A percentile compares a stretch with the other conserved stretches of the same genome.
Conservation (phyloP, 2,888 invertebrate species). For the Acanthosepion pharaonis region DNA sequence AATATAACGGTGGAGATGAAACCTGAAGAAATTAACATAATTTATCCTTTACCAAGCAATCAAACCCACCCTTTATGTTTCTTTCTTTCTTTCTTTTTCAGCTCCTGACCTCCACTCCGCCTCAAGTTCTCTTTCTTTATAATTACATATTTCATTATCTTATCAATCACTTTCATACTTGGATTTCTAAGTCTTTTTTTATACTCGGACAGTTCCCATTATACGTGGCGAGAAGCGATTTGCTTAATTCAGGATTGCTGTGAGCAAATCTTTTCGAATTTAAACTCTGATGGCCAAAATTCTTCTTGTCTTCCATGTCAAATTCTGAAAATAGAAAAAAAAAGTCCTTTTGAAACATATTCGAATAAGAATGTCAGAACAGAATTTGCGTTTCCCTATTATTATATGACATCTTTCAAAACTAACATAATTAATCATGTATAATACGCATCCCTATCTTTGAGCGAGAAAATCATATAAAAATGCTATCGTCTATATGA, state of each 20-base stretch:
- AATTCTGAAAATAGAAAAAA: slow-evolving; percentile 43
- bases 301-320: slow-evolving; percentile 40
- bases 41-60: no score
- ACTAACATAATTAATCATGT: no score
- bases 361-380: no score
- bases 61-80: neutral
- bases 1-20: no score
- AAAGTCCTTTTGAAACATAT: no score
- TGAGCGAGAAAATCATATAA: no score
- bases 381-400: neutral
- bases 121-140: neutral
- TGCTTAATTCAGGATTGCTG: slow-evolving; percentile 38
- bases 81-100: no score
- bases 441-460: no score
- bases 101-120: no score
- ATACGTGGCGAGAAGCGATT: slow-evolving; percentile 37
- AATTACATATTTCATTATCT: neutral
- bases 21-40: no score
- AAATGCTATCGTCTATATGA: no score
- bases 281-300: neutral
- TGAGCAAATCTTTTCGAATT: slow-evolving; percentile 39
- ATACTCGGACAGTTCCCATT: neutral
- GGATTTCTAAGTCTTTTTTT: slow-evolving; percentile 36
- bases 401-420: no score
- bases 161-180: neutral